Conservation (phyloP, 1,140 invertebrate genomes). For the Nasonia vitripennis region DNA sequence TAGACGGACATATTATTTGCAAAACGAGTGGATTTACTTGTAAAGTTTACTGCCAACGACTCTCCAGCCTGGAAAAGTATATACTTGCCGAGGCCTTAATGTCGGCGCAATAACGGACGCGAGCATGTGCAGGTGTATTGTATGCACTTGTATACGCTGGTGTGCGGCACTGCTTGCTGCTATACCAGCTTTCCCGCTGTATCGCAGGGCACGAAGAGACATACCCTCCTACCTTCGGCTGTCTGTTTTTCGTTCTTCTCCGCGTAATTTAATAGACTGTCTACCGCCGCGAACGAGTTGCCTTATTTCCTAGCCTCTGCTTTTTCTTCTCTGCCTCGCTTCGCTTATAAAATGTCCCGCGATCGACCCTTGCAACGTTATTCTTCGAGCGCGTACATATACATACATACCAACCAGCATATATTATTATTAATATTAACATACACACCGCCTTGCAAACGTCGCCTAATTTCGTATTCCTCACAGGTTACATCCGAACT, state of each 20-base stretch:
- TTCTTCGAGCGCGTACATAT: no score
- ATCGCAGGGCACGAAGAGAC: background rate
- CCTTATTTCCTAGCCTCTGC: background rate
- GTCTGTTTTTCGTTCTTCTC: background rate
- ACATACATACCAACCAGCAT: no score
- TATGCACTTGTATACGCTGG: background rate
- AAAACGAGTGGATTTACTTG: conserved; percentile 59
- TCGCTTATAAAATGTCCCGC: background rate
- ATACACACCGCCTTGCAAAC: no score
- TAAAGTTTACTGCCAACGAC: conserved; percentile 54
- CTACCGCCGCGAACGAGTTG: background rate
- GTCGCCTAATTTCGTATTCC: no score
- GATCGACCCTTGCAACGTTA: no score
- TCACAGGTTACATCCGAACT: no score
- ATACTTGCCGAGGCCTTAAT: conserved; percentile 53
- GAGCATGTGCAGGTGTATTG: conserved; percentile 9
- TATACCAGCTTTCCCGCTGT: no score
- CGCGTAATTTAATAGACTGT: background rate
- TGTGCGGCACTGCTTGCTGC: no score
- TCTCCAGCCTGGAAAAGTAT: conserved; percentile 51
- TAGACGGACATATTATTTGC: conserved; percentile 59
- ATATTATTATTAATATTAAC: no score
- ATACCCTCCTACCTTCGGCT: background rate
- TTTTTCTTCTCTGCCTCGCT: background rate
- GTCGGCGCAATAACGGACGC: conserved; percentile 56